These are phyloP conservation scores for Ammospiza caudacuta DNA, from an alignment of 2,113 vertebrate species.

Conservation along the genomic window DNA sequence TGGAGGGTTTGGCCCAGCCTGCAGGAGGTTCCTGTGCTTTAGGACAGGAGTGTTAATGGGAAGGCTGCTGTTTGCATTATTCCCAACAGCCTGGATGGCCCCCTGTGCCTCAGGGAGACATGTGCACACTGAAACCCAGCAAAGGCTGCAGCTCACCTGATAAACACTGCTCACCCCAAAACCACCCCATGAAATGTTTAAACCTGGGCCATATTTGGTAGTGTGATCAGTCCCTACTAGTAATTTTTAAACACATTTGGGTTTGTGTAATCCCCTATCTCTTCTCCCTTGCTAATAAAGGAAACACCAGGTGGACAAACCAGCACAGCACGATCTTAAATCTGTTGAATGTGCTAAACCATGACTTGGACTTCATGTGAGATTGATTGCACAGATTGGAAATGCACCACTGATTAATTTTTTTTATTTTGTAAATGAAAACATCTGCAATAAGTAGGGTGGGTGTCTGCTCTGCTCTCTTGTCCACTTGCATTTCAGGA, in stretches of 20 bases:
- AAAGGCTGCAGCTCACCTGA: not conserved
- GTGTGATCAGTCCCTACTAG: not conserved
- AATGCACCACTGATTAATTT: not conserved
- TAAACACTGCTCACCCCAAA: not conserved
- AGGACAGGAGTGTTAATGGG: not conserved
- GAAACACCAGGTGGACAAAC: conserved; percentile 17
- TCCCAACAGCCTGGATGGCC: not conserved
- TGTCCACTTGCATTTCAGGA: conserved; percentile 34
- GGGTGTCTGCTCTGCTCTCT: not conserved
- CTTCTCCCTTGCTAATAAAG: not conserved
- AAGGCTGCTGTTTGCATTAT: not conserved
- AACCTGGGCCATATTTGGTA: not conserved
- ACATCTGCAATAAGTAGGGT: conserved; percentile 22
- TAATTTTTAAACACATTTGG: not conserved
- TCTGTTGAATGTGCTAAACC: conserved; percentile 15
- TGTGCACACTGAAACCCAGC: not conserved
- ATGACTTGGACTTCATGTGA: not conserved
- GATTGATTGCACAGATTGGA: conserved; percentile 32
- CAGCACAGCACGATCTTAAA: conserved; percentile 1
- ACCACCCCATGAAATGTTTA: not conserved
- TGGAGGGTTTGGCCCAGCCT: not conserved
- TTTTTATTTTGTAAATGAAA: not conserved
- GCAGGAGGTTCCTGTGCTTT: not conserved
- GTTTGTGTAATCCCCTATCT: not conserved
- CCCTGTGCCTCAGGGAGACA: not conserved